Evolutionary conservation across 1,140 invertebrate species (phyloP).

Genomic region (Lerema accius): DNA sequence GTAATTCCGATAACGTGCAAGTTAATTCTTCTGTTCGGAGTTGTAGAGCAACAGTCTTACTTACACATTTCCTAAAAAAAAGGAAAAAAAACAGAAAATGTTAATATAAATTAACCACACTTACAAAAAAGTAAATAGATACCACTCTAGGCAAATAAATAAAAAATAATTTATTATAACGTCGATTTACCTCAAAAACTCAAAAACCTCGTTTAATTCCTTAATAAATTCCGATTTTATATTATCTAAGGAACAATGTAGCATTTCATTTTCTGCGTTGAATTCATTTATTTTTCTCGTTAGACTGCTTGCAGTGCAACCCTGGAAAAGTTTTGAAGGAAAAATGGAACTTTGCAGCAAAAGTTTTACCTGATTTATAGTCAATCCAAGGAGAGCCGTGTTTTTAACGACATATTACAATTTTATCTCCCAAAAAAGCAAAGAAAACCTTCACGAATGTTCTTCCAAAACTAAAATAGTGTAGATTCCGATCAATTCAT

Average conservation of each 20-base stretch:
- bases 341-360: no score
- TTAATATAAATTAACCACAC: no score
- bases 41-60: conserved; percentile 55
- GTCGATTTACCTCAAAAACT: conserved; percentile 64
- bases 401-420: no score
- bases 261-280: conserved; percentile 64
- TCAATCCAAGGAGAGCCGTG: no score
- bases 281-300: conserved; percentile 68
- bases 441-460: no score
- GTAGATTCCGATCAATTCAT: no score
- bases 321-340: conserved; percentile 39
- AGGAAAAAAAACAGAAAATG: not conserved
- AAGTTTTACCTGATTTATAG: no score
- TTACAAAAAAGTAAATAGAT: no score
- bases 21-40: conserved; percentile 56
- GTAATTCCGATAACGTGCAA: conserved; percentile 53
- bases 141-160: no score
- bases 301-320: conserved; percentile 47
- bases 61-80: conserved; percentile 56
- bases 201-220: conserved; percentile 52
- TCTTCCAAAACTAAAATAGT: no score
- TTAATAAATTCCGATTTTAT: conserved; percentile 57
- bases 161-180: no score
- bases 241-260: conserved; percentile 49
- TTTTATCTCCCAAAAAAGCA: no score